Base-by-base conservation (phyloP, 2,888 invertebrate genomes). In the Minunthozetes semirufus region DNA sequence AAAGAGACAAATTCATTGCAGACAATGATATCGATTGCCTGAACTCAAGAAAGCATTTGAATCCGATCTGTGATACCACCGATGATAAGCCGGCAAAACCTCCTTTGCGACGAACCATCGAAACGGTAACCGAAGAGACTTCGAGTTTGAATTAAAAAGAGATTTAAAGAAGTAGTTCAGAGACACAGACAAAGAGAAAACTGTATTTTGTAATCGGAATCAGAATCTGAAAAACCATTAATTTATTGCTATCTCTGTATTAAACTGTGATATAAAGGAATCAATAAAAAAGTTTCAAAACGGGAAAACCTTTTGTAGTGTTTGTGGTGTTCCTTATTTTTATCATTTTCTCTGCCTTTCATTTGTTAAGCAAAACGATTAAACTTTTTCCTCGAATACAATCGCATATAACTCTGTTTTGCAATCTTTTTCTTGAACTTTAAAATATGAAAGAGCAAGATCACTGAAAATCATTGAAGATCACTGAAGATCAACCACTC, bases 51-150 rank as follows among this genome's bases (percentile, higher is more conserved):
- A 63, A 33, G 6, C 33, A 63, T 63, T 33, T 63, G 29, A 63
- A 63, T 63, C 19, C 27, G 29, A 63, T 63, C 63, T 63, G 63
- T 63, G 63, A 63, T 63, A 63, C 17, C 33, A 63, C 5, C 33
- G 33, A 63, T 63, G 63, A 33, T 29, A 61, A 25, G 19, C 63
- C 17, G 29, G 17, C 33, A 6, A 63, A 63, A 17, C 8, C 15
- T 63, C 33, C 19, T 63, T 63, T 17, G 22, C 56, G 56, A 3
- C 17, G 33, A 33, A 63, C 63, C 38, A 63, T 63, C 15, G 63
- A 63, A 19, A 63, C 63, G 9, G 63, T 63, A 13, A 17, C 63
- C 19, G 63, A 63, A 63, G 63, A 63, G 63, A 63, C 33, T 11
- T 63, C 63, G 33, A 63, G 33, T 63, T n/a, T 33, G 17, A 38